phyloP scores from a whole-genome alignment of 2,888 invertebrate genomes.

The Chymomyza procnemis region DNA sequence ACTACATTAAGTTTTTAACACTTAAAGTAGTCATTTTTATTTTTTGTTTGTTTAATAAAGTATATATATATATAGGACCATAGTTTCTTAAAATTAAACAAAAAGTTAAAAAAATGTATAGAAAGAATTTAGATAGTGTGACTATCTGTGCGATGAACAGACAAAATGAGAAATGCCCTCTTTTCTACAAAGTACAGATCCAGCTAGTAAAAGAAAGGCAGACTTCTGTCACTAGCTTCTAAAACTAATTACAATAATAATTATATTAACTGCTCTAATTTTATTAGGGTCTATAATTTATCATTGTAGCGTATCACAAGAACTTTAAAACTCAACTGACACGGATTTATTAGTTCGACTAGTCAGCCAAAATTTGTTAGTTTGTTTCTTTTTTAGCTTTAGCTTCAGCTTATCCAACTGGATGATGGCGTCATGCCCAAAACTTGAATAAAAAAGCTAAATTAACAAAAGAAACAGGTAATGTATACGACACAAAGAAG shows the following conservation, averaged over 20 bases:
- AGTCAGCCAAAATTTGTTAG: constrained; percentile 46
- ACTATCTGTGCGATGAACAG: too few relatives aligned
- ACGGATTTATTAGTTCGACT: constrained; percentile 52
- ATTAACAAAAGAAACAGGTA: constrained; percentile 14
- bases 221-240: neutral
- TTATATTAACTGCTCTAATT: neutral
- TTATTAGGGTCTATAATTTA: too few relatives aligned
- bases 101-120: too few relatives aligned
- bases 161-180: too few relatives aligned
- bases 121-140: too few relatives aligned
- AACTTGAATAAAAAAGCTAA: neutral
- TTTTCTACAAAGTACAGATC: too few relatives aligned
- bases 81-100: too few relatives aligned
- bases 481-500: neutral
- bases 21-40: too few relatives aligned
- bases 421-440: constrained; percentile 58
- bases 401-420: neutral
- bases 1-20: too few relatives aligned
- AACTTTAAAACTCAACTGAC: constrained; percentile 15
- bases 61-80: too few relatives aligned
- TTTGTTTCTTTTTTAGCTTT: constrained; percentile 2
- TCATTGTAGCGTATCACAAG: neutral
- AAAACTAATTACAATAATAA: neutral
- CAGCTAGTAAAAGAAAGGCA: too few relatives aligned
- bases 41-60: too few relatives aligned